Conservation (phyloP, 2,888 invertebrate species). For the Stenodera caucasica region DNA sequence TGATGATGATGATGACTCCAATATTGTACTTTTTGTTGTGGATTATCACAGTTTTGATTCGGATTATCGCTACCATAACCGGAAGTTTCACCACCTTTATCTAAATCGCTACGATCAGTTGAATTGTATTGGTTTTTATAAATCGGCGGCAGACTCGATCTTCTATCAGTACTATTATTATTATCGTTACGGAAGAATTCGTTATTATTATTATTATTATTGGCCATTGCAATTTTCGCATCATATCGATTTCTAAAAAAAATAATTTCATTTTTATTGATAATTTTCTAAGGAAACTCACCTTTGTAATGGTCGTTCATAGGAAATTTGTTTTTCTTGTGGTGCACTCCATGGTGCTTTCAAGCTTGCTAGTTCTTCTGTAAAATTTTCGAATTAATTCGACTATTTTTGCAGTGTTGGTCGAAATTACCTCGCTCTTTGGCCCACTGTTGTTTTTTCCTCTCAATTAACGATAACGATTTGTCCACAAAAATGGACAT, state of each 20-base stretch:
- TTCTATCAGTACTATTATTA: slow-evolving; percentile 29
- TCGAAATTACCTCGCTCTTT: slow-evolving; percentile 77
- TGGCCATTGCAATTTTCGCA: slow-evolving; percentile 38
- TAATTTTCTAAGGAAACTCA: slow-evolving; percentile 18
- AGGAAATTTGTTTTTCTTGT: slow-evolving; percentile 30
- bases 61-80: slow-evolving; percentile 81
- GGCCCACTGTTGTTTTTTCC: slow-evolving; percentile 92
- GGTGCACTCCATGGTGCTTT: slow-evolving; percentile 72
- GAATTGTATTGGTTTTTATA: slow-evolving; percentile 50
- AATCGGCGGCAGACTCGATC: slow-evolving; percentile 53
- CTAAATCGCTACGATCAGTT: slow-evolving; percentile 53
- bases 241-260: slow-evolving; percentile 43
- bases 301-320: slow-evolving; percentile 39
- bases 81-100: slow-evolving; percentile 73
- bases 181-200: slow-evolving; percentile 32
- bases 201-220: slow-evolving; percentile 29
- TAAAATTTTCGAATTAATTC: slow-evolving; percentile 38
- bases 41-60: slow-evolving; percentile 54
- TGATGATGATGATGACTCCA: too few relatives aligned
- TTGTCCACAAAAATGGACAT: slow-evolving; percentile 46
- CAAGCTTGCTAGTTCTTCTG: slow-evolving; percentile 81
- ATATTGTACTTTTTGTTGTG: slow-evolving; percentile 18
- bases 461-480: slow-evolving; percentile 72
- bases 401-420: not conserved
- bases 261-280: not conserved